Conservation (phyloP, 1,140 invertebrate species). For the Magallana angulata region DNA sequence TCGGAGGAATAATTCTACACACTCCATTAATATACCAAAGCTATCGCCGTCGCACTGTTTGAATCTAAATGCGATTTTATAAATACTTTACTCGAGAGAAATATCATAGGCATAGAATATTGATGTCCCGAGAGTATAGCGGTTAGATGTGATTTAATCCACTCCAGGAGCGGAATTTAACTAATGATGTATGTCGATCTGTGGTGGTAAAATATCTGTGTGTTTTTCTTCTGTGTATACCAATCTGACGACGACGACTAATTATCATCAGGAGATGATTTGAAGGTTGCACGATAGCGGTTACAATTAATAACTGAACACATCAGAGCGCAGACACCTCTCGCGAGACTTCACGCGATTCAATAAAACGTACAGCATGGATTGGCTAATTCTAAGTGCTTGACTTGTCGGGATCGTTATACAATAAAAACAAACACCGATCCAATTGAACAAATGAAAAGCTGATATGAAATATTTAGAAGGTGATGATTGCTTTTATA, state of each 20-base stretch:
- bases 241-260: neutral
- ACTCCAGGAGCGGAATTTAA: neutral
- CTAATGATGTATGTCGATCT: neutral
- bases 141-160: neutral
- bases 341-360: slow-evolving; percentile 10
- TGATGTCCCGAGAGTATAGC: neutral
- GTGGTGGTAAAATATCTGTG: neutral
- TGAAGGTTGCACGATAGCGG: neutral
- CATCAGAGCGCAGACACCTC: neutral
- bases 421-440: slow-evolving; percentile 14
- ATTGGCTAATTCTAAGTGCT: neutral
- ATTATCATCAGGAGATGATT: neutral
- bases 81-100: no score
- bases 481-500: slow-evolving; percentile 25
- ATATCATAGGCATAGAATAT: no score
- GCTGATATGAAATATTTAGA: slow-evolving; percentile 13
- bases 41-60: no score
- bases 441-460: slow-evolving; percentile 8
- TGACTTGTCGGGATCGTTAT: slow-evolving; percentile 21
- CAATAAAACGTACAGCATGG: neutral
- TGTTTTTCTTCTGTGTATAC: neutral
- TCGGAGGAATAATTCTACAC: no score
- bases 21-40: no score
- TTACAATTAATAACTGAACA: slow-evolving; percentile 21
- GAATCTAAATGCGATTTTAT: no score